Conservation (phyloP, 2,797 vertebrate genomes). For the Erithacus rubecula region DNA sequence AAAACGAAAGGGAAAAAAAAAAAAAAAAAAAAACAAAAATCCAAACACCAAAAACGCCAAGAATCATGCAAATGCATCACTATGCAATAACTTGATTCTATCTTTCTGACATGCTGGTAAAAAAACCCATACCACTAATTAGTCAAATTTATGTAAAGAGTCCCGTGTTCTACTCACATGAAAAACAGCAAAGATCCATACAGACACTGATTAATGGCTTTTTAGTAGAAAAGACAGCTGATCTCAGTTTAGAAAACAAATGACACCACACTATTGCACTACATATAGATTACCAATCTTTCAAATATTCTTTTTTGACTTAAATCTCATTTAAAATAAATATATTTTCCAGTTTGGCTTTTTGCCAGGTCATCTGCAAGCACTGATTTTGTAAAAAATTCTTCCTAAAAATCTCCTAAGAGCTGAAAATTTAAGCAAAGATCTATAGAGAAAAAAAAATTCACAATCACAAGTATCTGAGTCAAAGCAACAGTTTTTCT, state of each 20-base stretch:
- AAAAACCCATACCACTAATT: background rate
- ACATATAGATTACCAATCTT: background rate
- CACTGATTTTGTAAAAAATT: background rate
- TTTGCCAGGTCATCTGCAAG: background rate
- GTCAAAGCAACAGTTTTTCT: background rate
- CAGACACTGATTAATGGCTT: background rate
- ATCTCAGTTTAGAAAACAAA: background rate
- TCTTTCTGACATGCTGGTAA: background rate
- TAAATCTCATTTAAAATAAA: background rate
- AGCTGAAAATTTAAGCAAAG: background rate
- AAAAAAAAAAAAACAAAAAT: no score
- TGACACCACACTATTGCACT: background rate
- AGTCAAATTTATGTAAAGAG: background rate
- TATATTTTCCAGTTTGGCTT: background rate
- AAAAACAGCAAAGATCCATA: background rate
- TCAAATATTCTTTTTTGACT: background rate
- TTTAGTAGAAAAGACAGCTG: background rate
- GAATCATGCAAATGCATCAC: background rate
- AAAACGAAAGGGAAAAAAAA: background rate
- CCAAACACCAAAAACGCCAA: background rate
- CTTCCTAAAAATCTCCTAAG: background rate
- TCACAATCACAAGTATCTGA: background rate
- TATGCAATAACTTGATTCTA: background rate
- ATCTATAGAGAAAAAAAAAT: background rate
- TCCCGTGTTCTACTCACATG: background rate